Evolutionary conservation across 1,140 invertebrate genomes (phyloP), one percentile per base, ranked within the genome.

Genomic region (Neotoxoptera formosana): DNA sequence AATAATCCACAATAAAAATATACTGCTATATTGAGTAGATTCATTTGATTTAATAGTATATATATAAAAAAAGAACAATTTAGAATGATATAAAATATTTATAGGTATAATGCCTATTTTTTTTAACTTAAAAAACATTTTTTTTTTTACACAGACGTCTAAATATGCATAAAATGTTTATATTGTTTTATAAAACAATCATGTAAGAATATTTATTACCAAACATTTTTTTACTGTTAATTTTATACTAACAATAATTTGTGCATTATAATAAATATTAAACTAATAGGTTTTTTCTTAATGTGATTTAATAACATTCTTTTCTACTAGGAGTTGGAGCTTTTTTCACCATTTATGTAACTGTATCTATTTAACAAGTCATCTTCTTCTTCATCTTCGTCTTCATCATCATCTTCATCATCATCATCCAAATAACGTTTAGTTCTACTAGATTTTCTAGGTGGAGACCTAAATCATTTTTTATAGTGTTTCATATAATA

Each of bases 371-470:
- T 84, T 45, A 93, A 56, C 23, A 93, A 86, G 47, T 92, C 91
- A 23, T 92, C 60, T 14, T 91, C 90, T 8, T 81, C 90, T 23
- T 76, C 90, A 30, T 67, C 90, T 23, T 60, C 89, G 25, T 91
- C 90, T 0, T 91, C 90, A 91, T 91, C 91, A 20, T 92, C 67
- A 25, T 92, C 91, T 0, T 53, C 91, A 84, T 81, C 67, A 51
- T 92, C 76, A 11, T 84, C 91, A 56, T 93, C 91, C 48, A 86
- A 86, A 86, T 86, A 93, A 23, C 41, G 91, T 84, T 84, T 51
- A 53, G 76, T 93, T 93, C 76, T 86, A 45, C 76, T 84, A 45
- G 48, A 51, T 36, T 92, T 93, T 93, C 91, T 93, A n/a, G 91
- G 91, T 8, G 91, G 91, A 34, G 91, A 93, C 34, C 91, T 93